Percentiles rank a stretch among this genome's conserved stretches.
Evolutionary conservation across 2,113 vertebrate genomes (phyloP).

Genomic region (Vulpes ferrilata): DNA sequence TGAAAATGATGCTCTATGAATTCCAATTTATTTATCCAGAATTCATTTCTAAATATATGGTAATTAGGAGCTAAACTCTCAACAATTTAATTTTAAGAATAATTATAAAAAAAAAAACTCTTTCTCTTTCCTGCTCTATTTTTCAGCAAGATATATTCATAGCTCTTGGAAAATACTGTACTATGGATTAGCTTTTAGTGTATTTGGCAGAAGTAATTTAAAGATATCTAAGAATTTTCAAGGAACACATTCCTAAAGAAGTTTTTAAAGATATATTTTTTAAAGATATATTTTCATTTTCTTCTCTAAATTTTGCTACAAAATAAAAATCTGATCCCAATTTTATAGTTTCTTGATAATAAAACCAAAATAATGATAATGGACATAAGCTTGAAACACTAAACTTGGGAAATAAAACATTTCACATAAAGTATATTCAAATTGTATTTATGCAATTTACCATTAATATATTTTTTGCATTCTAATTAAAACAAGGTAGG

Average conservation of each 20-base stretch:
- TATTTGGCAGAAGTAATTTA: constrained; percentile 1
- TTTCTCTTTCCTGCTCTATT: not conserved
- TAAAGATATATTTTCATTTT: not conserved
- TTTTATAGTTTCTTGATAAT: not conserved
- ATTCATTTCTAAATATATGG: not conserved
- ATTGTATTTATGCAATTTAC: not conserved
- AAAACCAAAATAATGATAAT: not conserved
- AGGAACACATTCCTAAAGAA: not conserved
- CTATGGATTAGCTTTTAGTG: not conserved
- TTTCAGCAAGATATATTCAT: not conserved
- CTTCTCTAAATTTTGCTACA: not conserved
- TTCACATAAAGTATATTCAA: not conserved
- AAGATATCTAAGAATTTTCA: not conserved
- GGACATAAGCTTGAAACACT: not conserved
- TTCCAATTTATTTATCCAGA: not conserved
- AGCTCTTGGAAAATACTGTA: not conserved
- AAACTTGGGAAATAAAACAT: not conserved
- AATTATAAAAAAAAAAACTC: not conserved
- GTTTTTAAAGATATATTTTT: not conserved
- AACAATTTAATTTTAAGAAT: constrained; percentile 6
- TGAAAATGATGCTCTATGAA: not conserved
- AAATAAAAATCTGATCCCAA: not conserved
- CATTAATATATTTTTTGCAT: not conserved
- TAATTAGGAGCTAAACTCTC: not conserved
- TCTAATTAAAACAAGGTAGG: not conserved